Evolutionary conservation across 2,113 vertebrate species (phyloP), one percentile per base, ranked within the genome.

Genomic region (Cettia cetti): DNA sequence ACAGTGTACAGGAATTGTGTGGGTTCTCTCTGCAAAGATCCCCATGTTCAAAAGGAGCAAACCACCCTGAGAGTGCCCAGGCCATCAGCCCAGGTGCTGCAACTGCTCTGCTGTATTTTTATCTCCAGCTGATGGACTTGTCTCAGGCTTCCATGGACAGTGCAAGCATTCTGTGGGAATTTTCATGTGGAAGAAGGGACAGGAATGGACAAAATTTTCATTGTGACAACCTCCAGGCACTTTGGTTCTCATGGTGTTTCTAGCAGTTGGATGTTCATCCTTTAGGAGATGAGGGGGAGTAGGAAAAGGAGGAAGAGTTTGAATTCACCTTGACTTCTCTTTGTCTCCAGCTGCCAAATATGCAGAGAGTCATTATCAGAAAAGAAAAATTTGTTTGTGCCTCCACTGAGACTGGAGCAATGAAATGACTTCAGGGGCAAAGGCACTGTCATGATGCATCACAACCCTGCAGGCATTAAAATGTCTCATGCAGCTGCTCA

Each of bases 271-370:
- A 44, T 56, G 42, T 57, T 64, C 44, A 69, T 45, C 60, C 28
- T 60, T 57, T 37, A 60, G 76, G 30, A 85, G 52, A 35, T 13
- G 15, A 42, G 30, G 42, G 19, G 33, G 18, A 69, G 10, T 7
- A 42, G 20, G 53, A 75, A 82, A 80, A 80, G 15, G 57, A 59
- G 54, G n/a, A 69, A 82, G 66, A 72, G 42, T 35, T 77, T 59
- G 52, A 81, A 75, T 82, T 92, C 91, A 89, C 94, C 83, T 91
- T 95, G 89, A 92, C 75, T 92, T 90, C 66, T 91, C 82, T 87
- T 85, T 90, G 64, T 56, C 54, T 86, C 61, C 72, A 94, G 66
- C 79, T 95, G 91, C 83, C 82, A 90, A 83, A 93, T 56, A 86
- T 23, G 85, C 65, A 70, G 35, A 79, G 47, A 94, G 14, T 59